phyloP scores from a whole-genome alignment of 2,888 invertebrate species.

The Cremastinae sp. region DNA sequence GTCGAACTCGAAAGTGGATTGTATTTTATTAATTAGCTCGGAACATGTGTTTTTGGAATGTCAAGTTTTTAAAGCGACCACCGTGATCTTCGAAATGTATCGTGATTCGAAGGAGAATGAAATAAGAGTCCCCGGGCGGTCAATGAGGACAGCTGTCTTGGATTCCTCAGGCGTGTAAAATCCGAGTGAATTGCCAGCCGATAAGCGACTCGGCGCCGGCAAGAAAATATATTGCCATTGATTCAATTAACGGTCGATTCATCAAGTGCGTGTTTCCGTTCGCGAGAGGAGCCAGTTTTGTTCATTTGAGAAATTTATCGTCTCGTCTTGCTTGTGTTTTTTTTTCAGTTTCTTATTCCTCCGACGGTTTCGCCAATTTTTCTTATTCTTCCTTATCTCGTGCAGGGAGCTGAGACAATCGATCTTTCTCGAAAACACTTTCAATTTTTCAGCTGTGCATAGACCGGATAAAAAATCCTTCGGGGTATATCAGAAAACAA shows the following conservation, averaged over 20 bases:
- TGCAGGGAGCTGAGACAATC: conserved; percentile 50
- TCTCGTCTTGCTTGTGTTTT: too few relatives aligned
- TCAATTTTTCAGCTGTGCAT: conserved; percentile 71
- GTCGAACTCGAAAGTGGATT: too few relatives aligned
- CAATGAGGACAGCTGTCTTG: conserved; percentile 75
- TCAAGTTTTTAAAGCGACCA: too few relatives aligned
- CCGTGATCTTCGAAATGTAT: too few relatives aligned
- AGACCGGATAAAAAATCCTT: conserved; percentile 57
- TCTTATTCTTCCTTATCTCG: conserved; percentile 64
- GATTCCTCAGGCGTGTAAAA: conserved; percentile 73
- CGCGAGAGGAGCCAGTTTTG: too few relatives aligned
- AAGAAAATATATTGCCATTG: conserved; percentile 30
- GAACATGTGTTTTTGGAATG: too few relatives aligned
- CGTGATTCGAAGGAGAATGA: too few relatives aligned
- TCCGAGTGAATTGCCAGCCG: conserved; percentile 75
- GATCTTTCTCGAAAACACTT: conserved; percentile 50
- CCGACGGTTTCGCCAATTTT: neutral
- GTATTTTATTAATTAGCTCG: too few relatives aligned
- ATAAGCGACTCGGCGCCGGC: conserved; percentile 71
- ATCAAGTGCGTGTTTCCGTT: neutral
- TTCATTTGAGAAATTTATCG: too few relatives aligned
- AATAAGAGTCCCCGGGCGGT: conserved; percentile 61
- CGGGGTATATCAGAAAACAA: neutral
- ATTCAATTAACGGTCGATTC: conserved; percentile 48
- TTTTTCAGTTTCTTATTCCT: neutral